Conservation (phyloP, 1,140 invertebrate species). For the Liolophura sinensis region DNA sequence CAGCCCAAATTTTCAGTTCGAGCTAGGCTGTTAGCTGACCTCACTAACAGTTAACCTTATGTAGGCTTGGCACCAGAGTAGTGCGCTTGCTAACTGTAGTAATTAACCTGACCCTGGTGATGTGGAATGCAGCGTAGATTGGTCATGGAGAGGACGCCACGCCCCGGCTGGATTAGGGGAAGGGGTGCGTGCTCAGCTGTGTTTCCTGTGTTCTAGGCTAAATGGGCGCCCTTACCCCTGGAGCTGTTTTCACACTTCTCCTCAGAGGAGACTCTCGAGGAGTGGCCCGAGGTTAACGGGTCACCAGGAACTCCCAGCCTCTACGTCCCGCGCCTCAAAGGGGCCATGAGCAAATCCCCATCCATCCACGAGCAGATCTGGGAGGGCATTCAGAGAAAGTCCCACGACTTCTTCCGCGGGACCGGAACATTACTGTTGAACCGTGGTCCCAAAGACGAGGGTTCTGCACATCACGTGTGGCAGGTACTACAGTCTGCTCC, state of each 20-base stretch:
- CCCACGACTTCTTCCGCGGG: slow-evolving; percentile 48
- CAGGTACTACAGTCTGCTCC: slow-evolving; percentile 23
- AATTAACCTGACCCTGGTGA: not conserved
- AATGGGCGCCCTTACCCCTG: slow-evolving; percentile 38
- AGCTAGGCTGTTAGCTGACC: no score
- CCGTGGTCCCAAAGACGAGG: slow-evolving; percentile 44
- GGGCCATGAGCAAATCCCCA: slow-evolving; percentile 44
- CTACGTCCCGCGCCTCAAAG: slow-evolving; percentile 39
- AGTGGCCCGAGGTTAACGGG: slow-evolving; percentile 24
- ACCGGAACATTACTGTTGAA: slow-evolving; percentile 41
- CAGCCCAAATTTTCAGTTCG: no score
- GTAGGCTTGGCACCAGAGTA: not conserved
- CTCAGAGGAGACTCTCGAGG: slow-evolving; percentile 49
- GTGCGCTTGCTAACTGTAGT: slow-evolving; percentile 1
- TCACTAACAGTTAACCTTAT: no score
- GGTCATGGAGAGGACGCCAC: not conserved
- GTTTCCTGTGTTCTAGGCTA: slow-evolving; percentile 31
- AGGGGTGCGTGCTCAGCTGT: slow-evolving; percentile 2
- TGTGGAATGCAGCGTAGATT: not conserved
- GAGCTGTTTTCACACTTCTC: slow-evolving; percentile 25
- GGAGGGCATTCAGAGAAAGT: slow-evolving; percentile 52
- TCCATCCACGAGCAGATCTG: slow-evolving; percentile 44
- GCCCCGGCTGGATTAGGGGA: not conserved
- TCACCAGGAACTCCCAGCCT: slow-evolving; percentile 23
- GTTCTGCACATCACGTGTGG: slow-evolving; percentile 18